Evolutionary conservation across 2,888 invertebrate genomes (phyloP), one percentile per base, ranked within the genome.

Genomic region (Thelaira solivaga): DNA sequence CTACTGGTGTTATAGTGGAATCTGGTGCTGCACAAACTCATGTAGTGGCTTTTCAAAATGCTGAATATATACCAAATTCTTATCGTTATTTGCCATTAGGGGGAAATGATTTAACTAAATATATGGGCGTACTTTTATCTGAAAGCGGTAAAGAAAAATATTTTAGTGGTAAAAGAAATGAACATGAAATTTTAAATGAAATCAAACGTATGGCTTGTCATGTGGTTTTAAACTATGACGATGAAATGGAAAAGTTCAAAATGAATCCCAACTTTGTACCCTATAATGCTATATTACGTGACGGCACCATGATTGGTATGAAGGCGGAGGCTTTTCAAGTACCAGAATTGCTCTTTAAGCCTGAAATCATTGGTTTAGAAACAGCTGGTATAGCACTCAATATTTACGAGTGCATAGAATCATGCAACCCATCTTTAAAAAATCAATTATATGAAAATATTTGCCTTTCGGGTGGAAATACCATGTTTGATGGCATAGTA

Each of bases 341-440:
- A 11, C 71, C 71, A 2, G 71, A 71, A 8, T 13, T 71, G n/a
- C 16, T 71, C 5, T 71, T 71, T 36, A 71, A 62, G 13, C 71
- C 71, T 4, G 53, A 53, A 26, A 26, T 34, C 11, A 36, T 61
- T 53, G 51, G 36, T 7, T 16, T 71, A 5, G n/a, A 26, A 7
- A 45, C 43, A 1, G 61, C 61, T 36, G 71, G 71, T 2, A 43
- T 62, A 24, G 16, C 49, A 2, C 13, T 24, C 61, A 61, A 61
- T 34, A 71, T 71, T n/a, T 43, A 43, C 18, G 61, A 71, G 0
- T 71, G 69, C 31, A 51, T 71, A 43, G 49, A 43, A 26, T 13
- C 43, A 0, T 71, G 71, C 20, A 31, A 51, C 7, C 10, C 36
- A n/a, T 3, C 1, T 13, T 1, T 62, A 13, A 61, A 5, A 20